Evolutionary conservation across 1,140 invertebrate species (phyloP).

Genomic region (Ectropis grisescens): DNA sequence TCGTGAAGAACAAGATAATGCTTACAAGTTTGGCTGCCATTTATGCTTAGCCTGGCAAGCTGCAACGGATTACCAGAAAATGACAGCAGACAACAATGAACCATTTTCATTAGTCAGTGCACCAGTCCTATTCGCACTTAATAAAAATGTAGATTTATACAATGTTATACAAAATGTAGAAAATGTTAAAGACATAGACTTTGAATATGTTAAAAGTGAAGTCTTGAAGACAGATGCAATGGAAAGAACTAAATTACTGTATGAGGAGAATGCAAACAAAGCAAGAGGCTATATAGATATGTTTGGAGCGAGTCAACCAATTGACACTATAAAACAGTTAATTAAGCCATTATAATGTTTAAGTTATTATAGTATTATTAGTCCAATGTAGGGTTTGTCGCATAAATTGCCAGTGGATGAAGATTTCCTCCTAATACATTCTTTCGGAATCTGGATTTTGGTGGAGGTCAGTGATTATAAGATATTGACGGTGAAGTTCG

Average conservation of each 20-base stretch:
- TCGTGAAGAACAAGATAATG: constrained; percentile 74
- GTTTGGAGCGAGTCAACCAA: constrained; percentile 40
- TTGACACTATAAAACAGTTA: constrained; percentile 43
- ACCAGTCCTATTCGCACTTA: constrained; percentile 83
- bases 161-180: constrained; percentile 73
- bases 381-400: too few species aligned
- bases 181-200: constrained; percentile 76
- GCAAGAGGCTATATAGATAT: constrained; percentile 35
- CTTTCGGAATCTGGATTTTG: too few species aligned
- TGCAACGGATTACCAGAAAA: constrained; percentile 70
- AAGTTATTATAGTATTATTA: too few species aligned
- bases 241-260: constrained; percentile 37
- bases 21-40: constrained; percentile 87
- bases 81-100: constrained; percentile 61
- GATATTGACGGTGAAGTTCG: too few species aligned
- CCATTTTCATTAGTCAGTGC: constrained; percentile 76
- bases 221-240: constrained; percentile 43
- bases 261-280: constrained; percentile 37
- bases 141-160: constrained; percentile 76
- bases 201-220: constrained; percentile 49
- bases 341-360: constrained; percentile 38
- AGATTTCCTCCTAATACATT: too few species aligned
- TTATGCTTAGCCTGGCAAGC: constrained; percentile 88
- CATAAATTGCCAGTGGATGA: too few species aligned
- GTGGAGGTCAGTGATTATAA: too few species aligned